These are phyloP conservation scores for Microctenopoma steveboyesi DNA, from an alignment of 2,797 vertebrate species.

Conservation along the genomic window DNA sequence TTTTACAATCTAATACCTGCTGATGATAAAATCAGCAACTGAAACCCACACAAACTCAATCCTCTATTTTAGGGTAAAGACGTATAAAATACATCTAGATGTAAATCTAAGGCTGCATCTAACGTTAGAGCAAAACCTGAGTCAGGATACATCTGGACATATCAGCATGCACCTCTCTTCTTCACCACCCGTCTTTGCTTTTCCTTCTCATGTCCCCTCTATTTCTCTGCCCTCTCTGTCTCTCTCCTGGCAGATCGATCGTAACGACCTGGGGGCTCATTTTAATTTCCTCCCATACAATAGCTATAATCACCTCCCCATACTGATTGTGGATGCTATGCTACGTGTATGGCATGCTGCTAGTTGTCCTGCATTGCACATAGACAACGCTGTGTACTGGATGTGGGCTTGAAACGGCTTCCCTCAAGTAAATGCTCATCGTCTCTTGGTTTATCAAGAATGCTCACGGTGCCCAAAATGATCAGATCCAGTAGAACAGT, in stretches of 20 bases:
- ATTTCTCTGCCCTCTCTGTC: constrained; percentile 14
- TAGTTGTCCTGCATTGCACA: constrained; percentile 23
- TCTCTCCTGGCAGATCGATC: constrained; percentile 73
- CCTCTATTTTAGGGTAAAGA: not conserved
- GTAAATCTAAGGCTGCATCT: not conserved
- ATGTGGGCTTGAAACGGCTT: constrained; percentile 6
- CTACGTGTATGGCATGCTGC: constrained; percentile 62
- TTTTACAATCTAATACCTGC: no score
- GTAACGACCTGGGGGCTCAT: constrained; percentile 72
- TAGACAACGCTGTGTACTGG: constrained; percentile 5
- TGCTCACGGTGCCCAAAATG: not conserved
- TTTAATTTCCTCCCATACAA: constrained; percentile 75
- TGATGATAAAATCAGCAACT: no score
- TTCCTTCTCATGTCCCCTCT: constrained; percentile 11
- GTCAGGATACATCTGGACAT: constrained; percentile 10
- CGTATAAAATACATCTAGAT: no score
- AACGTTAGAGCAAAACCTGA: not conserved
- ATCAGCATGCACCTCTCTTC: constrained; percentile 37
- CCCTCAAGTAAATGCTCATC: constrained; percentile 16
- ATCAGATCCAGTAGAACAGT: constrained; percentile 4
- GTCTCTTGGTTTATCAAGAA: no score
- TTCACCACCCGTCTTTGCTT: constrained; percentile 10
- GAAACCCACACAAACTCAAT: not conserved
- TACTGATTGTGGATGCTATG: constrained; percentile 58
- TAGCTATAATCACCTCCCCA: constrained; percentile 68